A percentile compares a stretch with the other conserved stretches of the same genome.
phyloP scores from a whole-genome alignment of 2,797 vertebrate species.

The Hylomyscus alleni region DNA sequence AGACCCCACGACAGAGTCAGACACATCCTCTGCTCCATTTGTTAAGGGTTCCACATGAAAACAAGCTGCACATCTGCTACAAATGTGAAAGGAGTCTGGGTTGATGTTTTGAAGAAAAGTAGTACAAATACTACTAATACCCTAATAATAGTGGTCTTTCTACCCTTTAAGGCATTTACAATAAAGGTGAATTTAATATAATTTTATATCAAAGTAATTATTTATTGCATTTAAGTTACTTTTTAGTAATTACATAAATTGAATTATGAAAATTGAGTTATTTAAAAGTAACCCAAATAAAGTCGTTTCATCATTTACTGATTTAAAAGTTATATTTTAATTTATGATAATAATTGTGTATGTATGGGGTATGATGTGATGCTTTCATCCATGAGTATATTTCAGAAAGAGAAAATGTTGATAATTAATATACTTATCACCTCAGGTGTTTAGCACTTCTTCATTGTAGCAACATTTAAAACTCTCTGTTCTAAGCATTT shows the following conservation, averaged over 20 bases:
- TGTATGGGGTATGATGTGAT: background rate
- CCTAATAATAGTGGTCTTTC: background rate
- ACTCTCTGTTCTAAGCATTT: too few species aligned
- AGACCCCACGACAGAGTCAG: too few species aligned
- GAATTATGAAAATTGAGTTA: background rate
- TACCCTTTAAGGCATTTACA: background rate
- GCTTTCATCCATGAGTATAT: background rate
- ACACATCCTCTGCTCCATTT: too few species aligned
- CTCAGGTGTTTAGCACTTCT: too few species aligned
- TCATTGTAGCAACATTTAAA: too few species aligned
- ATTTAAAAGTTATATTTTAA: background rate
- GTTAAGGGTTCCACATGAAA: too few species aligned
- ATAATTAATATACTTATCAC: background rate
- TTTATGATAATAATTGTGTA: background rate
- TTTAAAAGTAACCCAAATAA: background rate
- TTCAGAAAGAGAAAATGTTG: background rate
- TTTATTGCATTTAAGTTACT: background rate
- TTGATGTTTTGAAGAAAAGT: background rate
- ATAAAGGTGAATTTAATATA: background rate
- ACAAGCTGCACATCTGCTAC: too few species aligned
- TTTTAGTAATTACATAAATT: background rate
- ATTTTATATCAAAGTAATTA: background rate
- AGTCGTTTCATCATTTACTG: background rate
- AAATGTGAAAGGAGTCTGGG: too few species aligned
- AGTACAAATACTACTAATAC: background rate